A percentile compares a stretch with the other conserved stretches of the same genome.
Evolutionary conservation across 1,140 invertebrate genomes (phyloP).

Genomic region (honey bee (Apis mellifera)): Amel_HAv3.1 CM009940.2:10710501-10711000

Average conservation of each 20-base stretch:
- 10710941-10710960: not conserved
- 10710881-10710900: not conserved
- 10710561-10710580: too few relatives aligned
- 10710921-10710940: not conserved
- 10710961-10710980: not conserved
- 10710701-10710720: too few relatives aligned
- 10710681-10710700: too few relatives aligned
- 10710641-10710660: too few relatives aligned
- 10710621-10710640: too few relatives aligned
- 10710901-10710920: not conserved
- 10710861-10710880: not conserved
- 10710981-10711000: not conserved
- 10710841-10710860: slow-evolving; percentile 6
- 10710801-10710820: not conserved
- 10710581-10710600: too few relatives aligned
- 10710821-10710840: not conserved
- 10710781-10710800: not conserved
- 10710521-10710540: too few relatives aligned
- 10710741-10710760: not conserved
- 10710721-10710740: too few relatives aligned
- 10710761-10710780: not conserved
- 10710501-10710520: too few relatives aligned
- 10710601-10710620: too few relatives aligned
- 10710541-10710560: too few relatives aligned
- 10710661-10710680: too few relatives aligned